Evolutionary conservation across 2,797 vertebrate species (phyloP).

Genomic region (Manis crassicaudata): DNA sequence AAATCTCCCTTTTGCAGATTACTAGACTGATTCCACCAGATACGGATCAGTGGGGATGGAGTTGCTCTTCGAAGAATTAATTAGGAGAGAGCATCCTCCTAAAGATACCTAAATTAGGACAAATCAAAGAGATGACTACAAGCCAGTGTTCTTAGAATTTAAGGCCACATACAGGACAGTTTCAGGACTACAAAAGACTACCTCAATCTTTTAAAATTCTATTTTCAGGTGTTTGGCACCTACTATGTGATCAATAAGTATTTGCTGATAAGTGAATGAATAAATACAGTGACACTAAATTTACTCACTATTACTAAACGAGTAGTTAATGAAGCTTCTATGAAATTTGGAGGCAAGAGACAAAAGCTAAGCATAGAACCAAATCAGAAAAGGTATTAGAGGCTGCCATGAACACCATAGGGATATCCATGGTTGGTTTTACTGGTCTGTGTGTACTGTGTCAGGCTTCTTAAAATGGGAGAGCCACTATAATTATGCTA

Average conservation of each 20-base stretch:
- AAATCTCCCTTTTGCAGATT: background rate
- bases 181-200: background rate
- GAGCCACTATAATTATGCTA: background rate
- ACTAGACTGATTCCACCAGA: background rate
- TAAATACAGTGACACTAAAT: background rate
- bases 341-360: background rate
- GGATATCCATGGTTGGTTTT: background rate
- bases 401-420: background rate
- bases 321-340: background rate
- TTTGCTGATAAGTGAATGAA: background rate
- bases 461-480: background rate
- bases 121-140: background rate
- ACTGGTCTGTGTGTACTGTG: background rate
- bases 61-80: background rate
- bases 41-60: background rate
- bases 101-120: background rate
- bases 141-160: background rate
- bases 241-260: background rate
- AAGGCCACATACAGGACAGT: background rate
- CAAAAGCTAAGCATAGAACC: background rate
- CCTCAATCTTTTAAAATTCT: background rate
- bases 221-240: background rate
- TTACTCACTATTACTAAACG: background rate
- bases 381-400: background rate
- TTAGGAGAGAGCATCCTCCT: background rate